Evolutionary conservation across 2,113 vertebrate species (phyloP), one percentile per base, ranked within the genome.

Genomic region (Gobiocypris rarus): DNA sequence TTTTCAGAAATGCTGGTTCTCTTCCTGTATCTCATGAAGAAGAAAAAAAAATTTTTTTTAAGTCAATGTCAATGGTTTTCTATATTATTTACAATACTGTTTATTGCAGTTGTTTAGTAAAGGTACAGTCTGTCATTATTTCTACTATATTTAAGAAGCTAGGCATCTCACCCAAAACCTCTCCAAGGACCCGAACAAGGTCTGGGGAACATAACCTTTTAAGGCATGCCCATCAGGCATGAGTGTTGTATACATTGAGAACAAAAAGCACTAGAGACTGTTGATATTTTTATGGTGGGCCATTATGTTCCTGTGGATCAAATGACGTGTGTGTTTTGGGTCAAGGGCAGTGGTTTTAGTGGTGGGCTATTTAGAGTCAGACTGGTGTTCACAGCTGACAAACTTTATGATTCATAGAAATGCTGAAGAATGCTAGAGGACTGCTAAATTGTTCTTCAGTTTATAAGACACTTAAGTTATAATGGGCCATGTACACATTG

Each of bases 281-380:
- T 92, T 92, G 82, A 90, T 86, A 58, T 88, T 73, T 84, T 65
- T 80, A 76, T 82, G 26, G 19, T 34, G 43, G 61, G n/a, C 75
- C 81, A 75, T 79, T 88, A 81, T 79, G 81, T 83, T 86, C 41
- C 85, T 59, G 24, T 24, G 14, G 75, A 80, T 82, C 61, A 75
- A 67, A 52, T 89, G 59, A 83, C 50, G 13, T 34, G 45, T 77
- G 59, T 84, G 45, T 84, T 76, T 41, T 67, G 15, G 70, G 38
- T 34, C 45, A 48, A 50, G 38, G 56, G 17, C 56, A 48, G 58
- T 19, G 9, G 67, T 70, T 41, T 70, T 41, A 69, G 9, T 19
- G 6, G 19, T 69, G 71, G 14, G 22, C 22, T 45, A 14, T 71
- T 48, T 11, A 3, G n/a, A 63, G 38, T 45, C 76, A 61, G 74